phyloP scores from a whole-genome alignment of 2,113 vertebrate species.

The Etia nguti region DNA sequence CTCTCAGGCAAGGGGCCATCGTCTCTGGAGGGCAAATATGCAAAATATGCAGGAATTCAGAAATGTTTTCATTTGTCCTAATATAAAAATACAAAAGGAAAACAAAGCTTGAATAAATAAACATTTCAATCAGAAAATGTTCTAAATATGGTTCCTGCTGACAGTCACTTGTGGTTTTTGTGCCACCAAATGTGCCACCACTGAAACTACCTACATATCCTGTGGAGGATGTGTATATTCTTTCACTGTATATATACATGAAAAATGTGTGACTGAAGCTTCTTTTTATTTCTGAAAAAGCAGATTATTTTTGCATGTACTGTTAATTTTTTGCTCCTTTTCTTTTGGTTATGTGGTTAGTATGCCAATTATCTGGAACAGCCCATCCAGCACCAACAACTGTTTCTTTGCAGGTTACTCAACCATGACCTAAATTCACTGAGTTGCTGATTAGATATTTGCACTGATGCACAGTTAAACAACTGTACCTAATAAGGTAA shows the following conservation, averaged over 20 bases:
- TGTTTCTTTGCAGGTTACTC: not conserved
- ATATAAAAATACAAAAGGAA: not conserved
- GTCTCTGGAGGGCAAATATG: slow-evolving; percentile 22
- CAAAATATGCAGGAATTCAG: not conserved
- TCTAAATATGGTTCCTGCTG: slow-evolving; percentile 11
- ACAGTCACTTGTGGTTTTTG: slow-evolving; percentile 27
- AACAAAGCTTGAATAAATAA: not conserved
- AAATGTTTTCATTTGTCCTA: not conserved
- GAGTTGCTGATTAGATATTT: not conserved
- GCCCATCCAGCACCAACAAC: not conserved
- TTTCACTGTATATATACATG: not conserved
- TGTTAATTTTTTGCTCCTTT: not conserved
- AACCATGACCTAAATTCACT: not conserved
- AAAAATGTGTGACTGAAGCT: not conserved
- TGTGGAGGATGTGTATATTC: not conserved
- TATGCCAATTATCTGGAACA: not conserved
- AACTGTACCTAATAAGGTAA: not conserved
- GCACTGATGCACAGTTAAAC: not conserved
- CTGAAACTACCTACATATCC: slow-evolving; percentile 22
- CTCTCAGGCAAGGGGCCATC: slow-evolving; percentile 35
- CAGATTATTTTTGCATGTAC: not conserved
- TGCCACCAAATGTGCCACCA: slow-evolving; percentile 37
- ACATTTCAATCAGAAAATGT: not conserved
- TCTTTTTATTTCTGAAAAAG: not conserved
- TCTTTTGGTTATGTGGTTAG: not conserved